Evolutionary conservation across 2,113 vertebrate species (phyloP).

Genomic region (Eurypyga helias): DNA sequence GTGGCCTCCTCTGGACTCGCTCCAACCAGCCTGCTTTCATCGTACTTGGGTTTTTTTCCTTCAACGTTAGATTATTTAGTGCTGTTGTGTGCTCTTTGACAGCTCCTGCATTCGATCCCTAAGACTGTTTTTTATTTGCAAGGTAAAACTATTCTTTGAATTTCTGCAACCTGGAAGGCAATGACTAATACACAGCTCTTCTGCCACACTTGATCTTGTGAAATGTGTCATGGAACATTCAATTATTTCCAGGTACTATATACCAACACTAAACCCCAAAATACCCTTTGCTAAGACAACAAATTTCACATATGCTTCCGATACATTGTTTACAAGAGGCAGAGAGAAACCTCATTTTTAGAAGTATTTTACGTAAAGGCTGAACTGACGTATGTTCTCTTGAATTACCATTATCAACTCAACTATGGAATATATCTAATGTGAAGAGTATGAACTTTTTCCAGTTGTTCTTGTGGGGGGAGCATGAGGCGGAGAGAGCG

Average conservation of each 20-base stretch:
- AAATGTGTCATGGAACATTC: background rate
- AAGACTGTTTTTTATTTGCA: background rate
- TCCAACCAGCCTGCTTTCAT: too few relatives aligned
- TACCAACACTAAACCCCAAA: background rate
- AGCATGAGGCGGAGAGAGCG: rapidly evolving
- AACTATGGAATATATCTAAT: background rate
- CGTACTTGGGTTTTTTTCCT: background rate
- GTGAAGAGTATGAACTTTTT: background rate
- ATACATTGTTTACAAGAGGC: background rate
- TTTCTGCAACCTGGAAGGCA: background rate
- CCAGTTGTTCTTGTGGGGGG: background rate
- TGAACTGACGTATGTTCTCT: background rate
- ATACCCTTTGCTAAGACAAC: background rate
- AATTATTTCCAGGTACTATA: background rate
- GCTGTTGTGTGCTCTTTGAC: background rate
- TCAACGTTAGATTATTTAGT: background rate
- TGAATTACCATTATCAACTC: background rate
- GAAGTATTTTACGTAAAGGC: background rate
- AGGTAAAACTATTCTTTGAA: background rate
- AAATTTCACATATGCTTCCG: background rate
- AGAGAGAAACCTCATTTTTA: background rate
- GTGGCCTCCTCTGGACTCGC: too few relatives aligned
- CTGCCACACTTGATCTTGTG: background rate
- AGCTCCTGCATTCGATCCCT: background rate
- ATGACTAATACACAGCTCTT: background rate